Evolutionary conservation across 2,113 vertebrate species (phyloP).

Genomic region (Gallinago undulata): DNA sequence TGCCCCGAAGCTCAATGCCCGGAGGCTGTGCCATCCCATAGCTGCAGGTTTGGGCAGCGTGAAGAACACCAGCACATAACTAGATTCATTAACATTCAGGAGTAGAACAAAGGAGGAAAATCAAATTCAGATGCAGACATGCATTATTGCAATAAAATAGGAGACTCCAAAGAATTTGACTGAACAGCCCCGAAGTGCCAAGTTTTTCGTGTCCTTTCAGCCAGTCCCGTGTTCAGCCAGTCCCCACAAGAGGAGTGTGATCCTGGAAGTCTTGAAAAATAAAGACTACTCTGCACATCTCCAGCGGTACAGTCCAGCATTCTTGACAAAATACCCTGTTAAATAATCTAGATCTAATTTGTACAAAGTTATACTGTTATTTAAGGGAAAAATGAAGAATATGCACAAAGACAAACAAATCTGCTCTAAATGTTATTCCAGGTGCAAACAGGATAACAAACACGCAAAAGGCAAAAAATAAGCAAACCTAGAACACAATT

Average conservation of each 20-base stretch:
- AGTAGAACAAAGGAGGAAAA: not conserved
- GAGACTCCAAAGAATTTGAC: not conserved
- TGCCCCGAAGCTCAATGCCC: not conserved
- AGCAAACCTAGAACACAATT: not conserved
- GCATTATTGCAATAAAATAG: not conserved
- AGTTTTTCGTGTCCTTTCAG: not conserved
- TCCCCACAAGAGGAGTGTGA: not conserved
- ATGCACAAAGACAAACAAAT: not conserved
- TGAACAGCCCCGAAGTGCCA: not conserved
- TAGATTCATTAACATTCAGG: not conserved
- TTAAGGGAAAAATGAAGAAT: not conserved
- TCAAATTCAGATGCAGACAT: not conserved
- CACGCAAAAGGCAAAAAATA: not conserved
- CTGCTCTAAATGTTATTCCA: not conserved
- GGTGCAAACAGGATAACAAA: not conserved
- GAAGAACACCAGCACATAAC: not conserved
- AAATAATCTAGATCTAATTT: not conserved
- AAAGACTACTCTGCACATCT: not conserved
- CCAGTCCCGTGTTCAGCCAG: not conserved
- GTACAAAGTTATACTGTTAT: not conserved
- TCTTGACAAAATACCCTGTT: not conserved
- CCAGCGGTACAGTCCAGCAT: not conserved
- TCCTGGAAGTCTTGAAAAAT: not conserved
- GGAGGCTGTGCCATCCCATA: not conserved
- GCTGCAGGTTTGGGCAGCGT: not conserved